Conservation (phyloP, 2,113 vertebrate species). For the Noturus placidus region DNA sequence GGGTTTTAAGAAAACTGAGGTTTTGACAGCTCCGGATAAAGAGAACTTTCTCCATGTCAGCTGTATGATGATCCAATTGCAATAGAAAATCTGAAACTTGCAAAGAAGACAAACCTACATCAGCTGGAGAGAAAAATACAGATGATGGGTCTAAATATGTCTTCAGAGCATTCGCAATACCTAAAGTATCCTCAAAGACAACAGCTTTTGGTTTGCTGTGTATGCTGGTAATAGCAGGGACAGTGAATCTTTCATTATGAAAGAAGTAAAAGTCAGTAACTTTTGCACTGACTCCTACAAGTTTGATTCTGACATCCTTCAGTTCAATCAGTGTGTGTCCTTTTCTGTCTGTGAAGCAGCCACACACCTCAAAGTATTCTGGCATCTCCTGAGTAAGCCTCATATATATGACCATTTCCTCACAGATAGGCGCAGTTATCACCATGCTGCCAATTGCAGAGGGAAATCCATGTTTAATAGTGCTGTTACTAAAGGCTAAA, state of each 20-base stretch:
- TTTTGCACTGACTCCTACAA: constrained; percentile 60
- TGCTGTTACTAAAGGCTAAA: constrained; percentile 55
- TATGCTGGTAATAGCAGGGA: constrained; percentile 29
- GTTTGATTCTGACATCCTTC: constrained; percentile 70
- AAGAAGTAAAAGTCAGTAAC: constrained; percentile 73
- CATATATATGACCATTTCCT: constrained; percentile 82
- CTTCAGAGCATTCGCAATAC: constrained; percentile 71
- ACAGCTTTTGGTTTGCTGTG: constrained; percentile 67
- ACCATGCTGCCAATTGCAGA: constrained; percentile 76
- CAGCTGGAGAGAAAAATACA: constrained; percentile 50
- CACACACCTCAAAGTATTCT: constrained; percentile 78
- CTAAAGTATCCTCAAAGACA: constrained; percentile 79
- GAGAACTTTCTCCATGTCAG: constrained; percentile 67
- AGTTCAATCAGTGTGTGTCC: constrained; percentile 79
- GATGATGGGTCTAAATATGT: constrained; percentile 72
- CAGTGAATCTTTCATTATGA: constrained; percentile 71
- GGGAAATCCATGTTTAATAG: constrained; percentile 71
- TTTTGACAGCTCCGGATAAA: constrained; percentile 79
- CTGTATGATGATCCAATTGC: constrained; percentile 53
- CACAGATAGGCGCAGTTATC: constrained; percentile 70
- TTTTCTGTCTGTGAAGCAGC: constrained; percentile 75
- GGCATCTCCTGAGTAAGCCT: constrained; percentile 66
- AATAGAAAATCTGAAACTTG: constrained; percentile 51
- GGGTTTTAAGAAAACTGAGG: constrained; percentile 66
- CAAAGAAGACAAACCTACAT: constrained; percentile 44